phyloP scores from a whole-genome alignment of 2,888 invertebrate genomes.

The Cerceris rybyensis region DNA sequence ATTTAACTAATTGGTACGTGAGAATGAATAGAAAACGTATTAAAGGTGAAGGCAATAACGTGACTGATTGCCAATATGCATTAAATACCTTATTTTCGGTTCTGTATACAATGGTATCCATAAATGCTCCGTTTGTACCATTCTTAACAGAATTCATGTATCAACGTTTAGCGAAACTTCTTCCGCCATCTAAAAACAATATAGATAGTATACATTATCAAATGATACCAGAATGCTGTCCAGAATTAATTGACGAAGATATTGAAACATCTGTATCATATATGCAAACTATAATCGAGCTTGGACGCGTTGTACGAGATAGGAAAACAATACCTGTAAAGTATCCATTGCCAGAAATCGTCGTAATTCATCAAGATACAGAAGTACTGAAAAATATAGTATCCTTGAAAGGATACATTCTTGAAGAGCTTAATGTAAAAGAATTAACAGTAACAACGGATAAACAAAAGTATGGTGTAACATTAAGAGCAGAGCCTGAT shows the following conservation, averaged over 20 bases:
- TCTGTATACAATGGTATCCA: slow-evolving; percentile 92
- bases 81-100: slow-evolving; percentile 94
- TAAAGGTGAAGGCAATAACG: slow-evolving; percentile 92
- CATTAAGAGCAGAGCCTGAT: slow-evolving; percentile 96
- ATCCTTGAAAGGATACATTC: slow-evolving; percentile 91
- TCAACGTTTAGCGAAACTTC: slow-evolving; percentile 90
- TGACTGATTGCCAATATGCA: slow-evolving; percentile 91
- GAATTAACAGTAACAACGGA: slow-evolving; percentile 93
- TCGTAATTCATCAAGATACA: slow-evolving; percentile 95
- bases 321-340: slow-evolving; percentile 96
- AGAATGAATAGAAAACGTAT: slow-evolving; percentile 97
- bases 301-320: slow-evolving; percentile 96
- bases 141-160: slow-evolving; percentile 98
- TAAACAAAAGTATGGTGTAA: slow-evolving; percentile 95
- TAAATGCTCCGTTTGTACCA: slow-evolving; percentile 99
- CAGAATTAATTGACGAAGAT: slow-evolving; percentile 88
- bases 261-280: slow-evolving; percentile 95
- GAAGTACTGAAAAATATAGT: slow-evolving; percentile 90
- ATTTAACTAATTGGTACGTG: slow-evolving; percentile 99
- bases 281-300: slow-evolving; percentile 97
- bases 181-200: slow-evolving; percentile 82
- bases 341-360: slow-evolving; percentile 97
- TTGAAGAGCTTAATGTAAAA: slow-evolving; percentile 96
- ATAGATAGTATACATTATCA: slow-evolving; percentile 94
- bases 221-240: slow-evolving; percentile 91